A percentile compares a stretch with the other conserved stretches of the same genome.
Conservation (phyloP, 1,140 invertebrate species). For the Micrasema minimum region DNA sequence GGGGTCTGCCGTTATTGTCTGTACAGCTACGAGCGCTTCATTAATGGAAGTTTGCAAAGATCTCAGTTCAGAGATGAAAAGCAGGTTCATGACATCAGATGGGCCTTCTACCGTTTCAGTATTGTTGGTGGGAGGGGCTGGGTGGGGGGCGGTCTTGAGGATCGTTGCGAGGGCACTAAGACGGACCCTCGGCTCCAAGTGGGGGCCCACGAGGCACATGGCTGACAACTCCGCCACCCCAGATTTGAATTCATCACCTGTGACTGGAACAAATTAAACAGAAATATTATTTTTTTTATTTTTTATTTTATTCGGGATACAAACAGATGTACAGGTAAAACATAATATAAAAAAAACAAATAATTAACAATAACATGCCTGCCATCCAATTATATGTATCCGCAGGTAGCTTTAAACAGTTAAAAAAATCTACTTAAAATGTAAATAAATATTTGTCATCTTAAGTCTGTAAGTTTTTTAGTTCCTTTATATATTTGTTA, state of each 20-base stretch:
- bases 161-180: conserved; percentile 77
- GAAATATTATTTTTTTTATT: background rate
- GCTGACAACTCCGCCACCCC: conserved; percentile 73
- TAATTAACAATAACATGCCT: no score
- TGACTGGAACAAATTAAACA: conserved; percentile 71
- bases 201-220: conserved; percentile 61
- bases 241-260: conserved; percentile 82
- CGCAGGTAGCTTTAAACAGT: no score
- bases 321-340: no score
- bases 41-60: conserved; percentile 95
- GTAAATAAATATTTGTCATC: no score
- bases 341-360: no score
- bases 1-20: conserved; percentile 94
- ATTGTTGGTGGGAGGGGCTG: conserved; percentile 76
- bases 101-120: conserved; percentile 74
- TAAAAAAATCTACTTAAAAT: no score
- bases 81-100: conserved; percentile 78
- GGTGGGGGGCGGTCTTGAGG: conserved; percentile 83
- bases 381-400: no score
- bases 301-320: no score
- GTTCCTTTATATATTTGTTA: no score
- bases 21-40: conserved; percentile 91
- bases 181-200: conserved; percentile 60
- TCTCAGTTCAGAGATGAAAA: conserved; percentile 92
- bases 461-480: no score